Base-by-base conservation (phyloP, 1,140 invertebrate genomes). In the Drosophila pruinosa region DNA sequence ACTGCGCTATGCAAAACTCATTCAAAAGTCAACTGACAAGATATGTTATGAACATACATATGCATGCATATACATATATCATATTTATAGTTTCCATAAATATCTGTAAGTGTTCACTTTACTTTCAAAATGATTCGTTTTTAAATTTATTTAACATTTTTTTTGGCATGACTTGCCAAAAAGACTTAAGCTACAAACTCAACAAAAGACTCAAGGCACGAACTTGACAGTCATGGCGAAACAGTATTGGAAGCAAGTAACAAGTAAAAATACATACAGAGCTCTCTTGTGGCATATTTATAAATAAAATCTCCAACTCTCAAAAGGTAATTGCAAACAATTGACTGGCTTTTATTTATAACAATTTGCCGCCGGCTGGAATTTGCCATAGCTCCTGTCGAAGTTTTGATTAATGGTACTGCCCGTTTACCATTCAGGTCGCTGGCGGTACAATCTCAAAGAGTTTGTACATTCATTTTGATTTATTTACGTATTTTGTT, bases 371-470 rank as follows among this genome's bases (percentile, higher is more conserved):
- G 24, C 1, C 52, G 64, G 71, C 72, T 38, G 12, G n/a, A 47
- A 36, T 50, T 47, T 48, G 17, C 41, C 62, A 8, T 47, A 50
- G 14, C 17, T 12, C 26, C 47, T 41, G 34, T 53, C 53, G 63
- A 61, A 67, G 17, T 61, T 81, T 86, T 86, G 82, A 86, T 88
- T 86, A 81, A 86, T 85, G 81, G 62, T 59, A 67, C 65, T 74
- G 61, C 71, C 56, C 59, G 71, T 53, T 77, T 59, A 45, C 58
- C 72, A 76, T 70, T 79, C 63, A 63, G 36, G 47, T 62, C 72
- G 63, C 22, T 19, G 15, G 19, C 58, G 59, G 34, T 63, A 70
- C 24, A 41, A 70, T 43, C 67, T 63, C 36, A 63, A 63, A 70
- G 48, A 53, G 26, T 45, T 52, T 34, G 72, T 56, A 69, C 72